Percentiles rank a stretch among this genome's conserved stretches.
phyloP scores from a whole-genome alignment of 2,888 invertebrate genomes.

The Lasioglossum figueresi region DNA sequence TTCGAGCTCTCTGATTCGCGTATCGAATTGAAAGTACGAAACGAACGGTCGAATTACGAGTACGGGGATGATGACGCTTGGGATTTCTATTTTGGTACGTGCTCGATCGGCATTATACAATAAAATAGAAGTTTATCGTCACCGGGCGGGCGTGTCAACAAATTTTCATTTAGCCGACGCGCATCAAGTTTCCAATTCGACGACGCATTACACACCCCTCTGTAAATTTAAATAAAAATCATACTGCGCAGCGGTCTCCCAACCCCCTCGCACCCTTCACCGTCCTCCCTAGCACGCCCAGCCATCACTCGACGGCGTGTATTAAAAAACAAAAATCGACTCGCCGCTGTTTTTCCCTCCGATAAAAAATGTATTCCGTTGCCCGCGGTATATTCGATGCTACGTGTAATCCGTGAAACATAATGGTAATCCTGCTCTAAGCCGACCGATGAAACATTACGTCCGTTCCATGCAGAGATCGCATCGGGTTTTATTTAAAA shows the following conservation, averaged over 20 bases:
- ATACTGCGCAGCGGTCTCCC: not conserved
- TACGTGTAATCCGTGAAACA: constrained; percentile 53
- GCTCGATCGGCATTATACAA: constrained; percentile 33
- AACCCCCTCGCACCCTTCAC: not conserved
- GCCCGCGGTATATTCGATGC: constrained; percentile 47
- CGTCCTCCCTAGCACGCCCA: not conserved
- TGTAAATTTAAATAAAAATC: constrained; percentile 57
- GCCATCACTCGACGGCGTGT: constrained; percentile 7
- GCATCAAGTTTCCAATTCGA: constrained; percentile 58
- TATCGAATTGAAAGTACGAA: constrained; percentile 7
- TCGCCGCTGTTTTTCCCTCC: constrained; percentile 8
- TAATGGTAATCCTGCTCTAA: constrained; percentile 65
- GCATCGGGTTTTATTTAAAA: constrained; percentile 30
- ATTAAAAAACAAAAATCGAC: constrained; percentile 53
- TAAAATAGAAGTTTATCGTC: constrained; percentile 56
- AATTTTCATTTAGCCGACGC: constrained; percentile 63
- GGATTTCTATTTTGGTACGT: constrained; percentile 31
- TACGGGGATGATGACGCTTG: constrained; percentile 7
- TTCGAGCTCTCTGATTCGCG: not conserved
- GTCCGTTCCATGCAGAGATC: constrained; percentile 23
- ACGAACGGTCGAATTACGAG: constrained; percentile 30
- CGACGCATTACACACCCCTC: constrained; percentile 46
- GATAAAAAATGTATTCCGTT: constrained; percentile 54
- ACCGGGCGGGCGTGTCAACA: constrained; percentile 46
- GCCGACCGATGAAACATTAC: constrained; percentile 65